phyloP scores from a whole-genome alignment of 35 echinoderm and acorn worm species.

The Hemicentrotus pulcherrimus region DNA sequence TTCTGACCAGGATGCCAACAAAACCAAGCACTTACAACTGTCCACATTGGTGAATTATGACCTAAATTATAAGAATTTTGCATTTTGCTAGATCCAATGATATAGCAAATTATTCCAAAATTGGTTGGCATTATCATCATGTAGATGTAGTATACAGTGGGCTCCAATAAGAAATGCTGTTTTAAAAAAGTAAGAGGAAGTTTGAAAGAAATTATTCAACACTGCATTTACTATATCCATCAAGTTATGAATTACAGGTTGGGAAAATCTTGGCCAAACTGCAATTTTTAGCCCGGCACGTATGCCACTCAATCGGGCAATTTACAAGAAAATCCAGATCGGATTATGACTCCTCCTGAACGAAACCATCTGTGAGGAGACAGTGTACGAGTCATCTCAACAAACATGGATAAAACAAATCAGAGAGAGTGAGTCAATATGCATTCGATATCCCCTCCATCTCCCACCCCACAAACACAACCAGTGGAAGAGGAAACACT shows the following conservation, averaged over 20 bases:
- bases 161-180: too few species aligned
- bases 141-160: too few species aligned
- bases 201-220: not conserved
- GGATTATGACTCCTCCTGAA: not conserved
- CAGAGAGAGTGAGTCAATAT: not conserved
- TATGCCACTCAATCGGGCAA: not conserved
- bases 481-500: constrained; percentile 2
- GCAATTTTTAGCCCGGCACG: not conserved
- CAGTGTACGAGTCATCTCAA: not conserved
- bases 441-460: not conserved
- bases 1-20: too few species aligned
- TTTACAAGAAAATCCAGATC: not conserved
- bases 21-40: too few species aligned
- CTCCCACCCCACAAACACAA: constrained; percentile 8
- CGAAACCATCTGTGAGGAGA: not conserved
- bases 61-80: too few species aligned
- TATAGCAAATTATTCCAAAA: too few species aligned
- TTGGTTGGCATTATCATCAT: too few species aligned
- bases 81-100: too few species aligned
- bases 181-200: not conserved
- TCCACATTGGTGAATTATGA: too few species aligned
- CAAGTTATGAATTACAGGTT: not conserved
- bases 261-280: not conserved
- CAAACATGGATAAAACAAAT: constrained; percentile 9
- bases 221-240: not conserved